These are phyloP conservation scores for Pinctada fucata DNA, from an alignment of 2,888 invertebrate species.

Conservation along the genomic window DNA sequence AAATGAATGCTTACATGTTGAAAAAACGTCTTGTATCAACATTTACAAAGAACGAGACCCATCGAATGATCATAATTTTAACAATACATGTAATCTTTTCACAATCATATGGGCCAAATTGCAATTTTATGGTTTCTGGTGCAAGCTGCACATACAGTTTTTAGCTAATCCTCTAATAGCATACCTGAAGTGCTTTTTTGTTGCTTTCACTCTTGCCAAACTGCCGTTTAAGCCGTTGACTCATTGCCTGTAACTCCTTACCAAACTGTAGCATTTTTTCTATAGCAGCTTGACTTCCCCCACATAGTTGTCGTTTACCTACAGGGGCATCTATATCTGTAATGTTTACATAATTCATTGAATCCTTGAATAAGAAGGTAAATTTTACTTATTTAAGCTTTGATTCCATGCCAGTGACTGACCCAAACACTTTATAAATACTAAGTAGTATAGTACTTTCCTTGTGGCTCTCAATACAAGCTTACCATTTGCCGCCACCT, in stretches of 20 bases:
- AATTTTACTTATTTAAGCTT: not conserved
- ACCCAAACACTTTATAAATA: no score
- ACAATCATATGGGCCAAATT: no score
- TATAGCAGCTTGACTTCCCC: conserved; percentile 88
- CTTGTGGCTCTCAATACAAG: no score
- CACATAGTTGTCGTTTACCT: conserved; percentile 80
- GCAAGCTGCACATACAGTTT: no score
- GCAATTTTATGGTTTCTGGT: no score
- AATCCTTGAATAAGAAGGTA: not conserved
- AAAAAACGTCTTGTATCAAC: no score
- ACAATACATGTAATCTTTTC: no score
- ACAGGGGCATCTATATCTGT: conserved; percentile 67
- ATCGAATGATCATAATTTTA: no score
- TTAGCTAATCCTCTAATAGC: not conserved
- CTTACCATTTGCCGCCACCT: no score
- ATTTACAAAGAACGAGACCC: no score
- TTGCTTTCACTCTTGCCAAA: conserved; percentile 88
- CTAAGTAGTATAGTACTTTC: no score
- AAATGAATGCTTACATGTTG: no score
- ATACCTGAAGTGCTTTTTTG: conserved; percentile 93
- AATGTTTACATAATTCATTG: conserved; percentile 2
- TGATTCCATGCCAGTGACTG: not conserved
- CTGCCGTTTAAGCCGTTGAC: conserved; percentile 88
- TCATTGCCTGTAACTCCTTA: conserved; percentile 93
- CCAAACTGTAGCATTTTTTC: conserved; percentile 97